Percentiles rank a stretch among this genome's conserved stretches.
Conservation (phyloP, 2,888 invertebrate species). For the Dryobotodes eremita region DNA sequence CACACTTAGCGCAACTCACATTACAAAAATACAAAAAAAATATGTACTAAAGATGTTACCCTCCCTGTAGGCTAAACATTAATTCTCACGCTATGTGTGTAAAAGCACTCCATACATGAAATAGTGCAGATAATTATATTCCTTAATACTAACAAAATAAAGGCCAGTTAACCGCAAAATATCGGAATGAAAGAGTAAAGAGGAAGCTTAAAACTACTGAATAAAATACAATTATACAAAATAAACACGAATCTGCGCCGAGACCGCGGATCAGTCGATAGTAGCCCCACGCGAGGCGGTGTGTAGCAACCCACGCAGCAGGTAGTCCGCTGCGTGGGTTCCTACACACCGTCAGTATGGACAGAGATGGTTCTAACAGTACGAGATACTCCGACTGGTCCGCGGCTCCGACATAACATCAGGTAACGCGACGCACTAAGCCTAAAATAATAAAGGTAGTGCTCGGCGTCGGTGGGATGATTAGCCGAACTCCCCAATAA, state of each 20-base stretch:
- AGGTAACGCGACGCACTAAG: constrained; percentile 88
- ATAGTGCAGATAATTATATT: constrained; percentile 48
- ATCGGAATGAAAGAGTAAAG: constrained; percentile 86
- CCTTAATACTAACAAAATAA: constrained; percentile 66
- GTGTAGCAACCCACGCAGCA: no score
- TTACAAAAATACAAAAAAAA: constrained; percentile 63
- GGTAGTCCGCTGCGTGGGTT: not conserved
- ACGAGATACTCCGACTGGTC: constrained; percentile 67
- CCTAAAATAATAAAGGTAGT: constrained; percentile 82
- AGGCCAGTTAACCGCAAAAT: constrained; percentile 64
- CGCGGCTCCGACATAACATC: constrained; percentile 77
- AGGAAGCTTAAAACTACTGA: constrained; percentile 77
- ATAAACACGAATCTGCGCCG: constrained; percentile 74
- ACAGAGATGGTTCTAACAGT: not conserved
- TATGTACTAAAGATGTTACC: constrained; percentile 58
- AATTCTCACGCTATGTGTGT: constrained; percentile 59
- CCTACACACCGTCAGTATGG: not conserved
- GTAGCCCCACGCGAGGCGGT: not conserved
- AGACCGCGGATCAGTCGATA: constrained; percentile 68
- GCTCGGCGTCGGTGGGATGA: constrained; percentile 88
- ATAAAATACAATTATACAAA: constrained; percentile 72
- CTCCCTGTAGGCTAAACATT: constrained; percentile 61
- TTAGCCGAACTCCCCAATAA: constrained; percentile 85
- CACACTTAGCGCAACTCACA: constrained; percentile 62
- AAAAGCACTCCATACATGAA: constrained; percentile 44